Evolutionary conservation across 2,888 invertebrate genomes (phyloP), one percentile per base, ranked within the genome.

Genomic region (Agelastica alni): DNA sequence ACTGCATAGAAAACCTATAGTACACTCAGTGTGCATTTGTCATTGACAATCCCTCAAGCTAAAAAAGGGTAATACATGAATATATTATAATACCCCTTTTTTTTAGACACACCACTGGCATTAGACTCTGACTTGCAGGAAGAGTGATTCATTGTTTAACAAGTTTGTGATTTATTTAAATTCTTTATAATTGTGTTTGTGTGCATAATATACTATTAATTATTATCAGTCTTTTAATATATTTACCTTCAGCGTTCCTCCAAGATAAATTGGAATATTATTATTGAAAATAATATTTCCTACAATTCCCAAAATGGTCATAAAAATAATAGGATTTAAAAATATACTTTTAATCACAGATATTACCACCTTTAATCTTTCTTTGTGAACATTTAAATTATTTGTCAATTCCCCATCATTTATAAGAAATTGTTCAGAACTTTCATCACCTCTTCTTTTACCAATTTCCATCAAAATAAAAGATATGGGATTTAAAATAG

Each of bases 401-500:
- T 58, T 61, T 9, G 61, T 54, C 14, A 67, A 31, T 28, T 67
- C 64, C 14, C 67, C 67, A 54, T 72, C 71, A 44, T 62, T 60
- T 16, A 64, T 65, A 3, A 71, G 34, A 6, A 70, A 52, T 1
- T 65, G 58, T 36, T 63, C 65, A 17, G 62, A 47, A 60, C 44
- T 55, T 22, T 56, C 61, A 46, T 45, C 67, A 61, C 52, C 61
- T 84, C 86, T 57, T 37, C 61, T 59, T 54, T 73, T 72, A 3
- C 70, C 68, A 37, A 95, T 85, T 79, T 97, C 96, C 85, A 97
- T 85, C 56, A 96, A 75, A 3, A 93, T 80, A 75, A 96, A 93
- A 14, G 93, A 93, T 61, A 96, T 83, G 0, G 96, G 96, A 78
- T 97, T 97, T 17, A 97, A 79, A 65, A 96, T 87, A 1, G 93